Base-by-base conservation (phyloP, 1,140 invertebrate species). In the Alviniconcha marisindica region DNA sequence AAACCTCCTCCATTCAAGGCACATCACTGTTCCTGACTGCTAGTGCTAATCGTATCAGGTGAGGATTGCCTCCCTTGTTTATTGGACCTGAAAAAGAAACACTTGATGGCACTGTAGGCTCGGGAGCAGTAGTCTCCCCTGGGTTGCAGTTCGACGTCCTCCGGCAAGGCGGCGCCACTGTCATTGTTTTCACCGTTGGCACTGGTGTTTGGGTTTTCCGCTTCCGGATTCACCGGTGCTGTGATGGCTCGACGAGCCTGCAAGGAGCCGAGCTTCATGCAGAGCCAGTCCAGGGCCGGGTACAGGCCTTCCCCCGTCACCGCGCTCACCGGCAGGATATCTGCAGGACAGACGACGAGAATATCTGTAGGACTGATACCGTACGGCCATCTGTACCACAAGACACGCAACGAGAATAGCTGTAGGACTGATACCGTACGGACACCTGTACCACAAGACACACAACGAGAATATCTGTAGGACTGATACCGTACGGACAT, bases 201-300 rank as follows among this genome's bases (percentile, higher is more conserved):
- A 18, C 18, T 48, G 15, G 36, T 1, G 33, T 31, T 15, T 7
- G 69, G 66, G 38, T 31, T 33, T 18, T 56, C 14, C 21, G n/a
- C 28, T 28, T 21, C 40, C 21, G 33, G 44, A 0, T 74, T 44
- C 18, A 74, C 7, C 2, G 84, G 66, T 24, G 83, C 54, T 42
- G 54, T 73, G 28, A 82, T 40, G 10, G 84, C 77, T 63, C 85
- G 83, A 38, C 86, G 85, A 4, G 87, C 86, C 71, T 88, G 87
- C n/a, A 48, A 42, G 0, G 91, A 90, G n/a, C 88, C 91, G 15
- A 91, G 86, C 24, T 90, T 86, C 24, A 81, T 81, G 1, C 89
- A 89, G 51, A 92, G 82, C 91, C 91, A 92, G 24, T 92, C 90
- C 69, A 92, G 87, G 28, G 89, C 87, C n/a, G 88, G 86, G 38